Evolutionary conservation across 30 jellyfish, hydroid and myxozoan species (phyloP).

Genomic region (Mastigias papua): DNA sequence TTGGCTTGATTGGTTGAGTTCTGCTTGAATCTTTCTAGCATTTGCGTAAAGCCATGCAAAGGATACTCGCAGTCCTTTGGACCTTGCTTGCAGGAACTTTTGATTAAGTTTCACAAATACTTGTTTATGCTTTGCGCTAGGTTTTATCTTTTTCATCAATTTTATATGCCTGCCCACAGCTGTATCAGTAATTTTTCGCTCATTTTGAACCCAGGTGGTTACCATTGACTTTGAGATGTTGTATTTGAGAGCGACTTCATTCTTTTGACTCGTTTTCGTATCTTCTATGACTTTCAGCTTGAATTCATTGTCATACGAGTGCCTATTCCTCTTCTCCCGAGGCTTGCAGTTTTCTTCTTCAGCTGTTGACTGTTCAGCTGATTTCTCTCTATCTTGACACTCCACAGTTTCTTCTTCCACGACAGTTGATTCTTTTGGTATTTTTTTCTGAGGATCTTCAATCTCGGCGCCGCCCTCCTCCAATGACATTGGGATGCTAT

Average conservation of each 20-base stretch:
- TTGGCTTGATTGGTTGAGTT: constrained; percentile 30
- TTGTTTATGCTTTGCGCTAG: constrained; percentile 54
- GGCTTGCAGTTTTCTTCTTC: constrained; percentile 39
- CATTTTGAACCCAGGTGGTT: constrained; percentile 42
- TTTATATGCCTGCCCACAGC: constrained; percentile 29
- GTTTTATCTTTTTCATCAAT: constrained; percentile 33
- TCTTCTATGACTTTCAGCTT: constrained; percentile 15
- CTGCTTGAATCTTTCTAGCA: constrained; percentile 34
- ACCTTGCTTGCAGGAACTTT: constrained; percentile 35
- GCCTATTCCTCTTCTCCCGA: constrained; percentile 58
- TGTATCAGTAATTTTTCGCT: constrained; percentile 42
- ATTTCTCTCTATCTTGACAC: constrained; percentile 45
- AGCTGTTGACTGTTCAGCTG: constrained; percentile 46
- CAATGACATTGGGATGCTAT: constrained; percentile 26
- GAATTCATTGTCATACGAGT: constrained; percentile 38
- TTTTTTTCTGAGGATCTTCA: constrained; percentile 39
- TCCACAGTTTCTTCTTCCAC: constrained; percentile 64
- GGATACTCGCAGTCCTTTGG: constrained; percentile 43
- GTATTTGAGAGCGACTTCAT: constrained; percentile 33
- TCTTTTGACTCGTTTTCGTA: neutral
- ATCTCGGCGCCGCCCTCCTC: constrained; percentile 48
- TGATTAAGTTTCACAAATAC: constrained; percentile 22
- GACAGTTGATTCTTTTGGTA: constrained; percentile 45
- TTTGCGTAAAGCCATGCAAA: constrained; percentile 30
- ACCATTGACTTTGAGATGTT: constrained; percentile 30